Conservation (phyloP, 2,113 vertebrate genomes). For the Cavia porcellus region DNA sequence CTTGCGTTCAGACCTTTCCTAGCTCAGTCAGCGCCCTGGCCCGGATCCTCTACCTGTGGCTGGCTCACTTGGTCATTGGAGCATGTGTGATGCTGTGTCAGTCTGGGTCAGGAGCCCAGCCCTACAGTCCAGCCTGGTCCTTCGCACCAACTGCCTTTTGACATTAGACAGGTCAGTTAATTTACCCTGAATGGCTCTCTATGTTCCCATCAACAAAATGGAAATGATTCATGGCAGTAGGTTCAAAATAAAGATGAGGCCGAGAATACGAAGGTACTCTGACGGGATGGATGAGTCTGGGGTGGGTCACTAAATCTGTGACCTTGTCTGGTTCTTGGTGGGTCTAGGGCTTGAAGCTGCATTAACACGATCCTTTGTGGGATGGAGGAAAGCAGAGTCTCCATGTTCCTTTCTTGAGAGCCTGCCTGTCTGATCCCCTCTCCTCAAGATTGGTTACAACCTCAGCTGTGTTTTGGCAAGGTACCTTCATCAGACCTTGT, state of each 20-base stretch:
- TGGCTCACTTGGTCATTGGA: background rate
- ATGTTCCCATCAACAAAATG: background rate
- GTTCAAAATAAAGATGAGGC: background rate
- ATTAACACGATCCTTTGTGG: background rate
- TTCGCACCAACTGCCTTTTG: background rate
- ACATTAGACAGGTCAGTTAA: background rate
- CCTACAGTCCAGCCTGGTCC: background rate
- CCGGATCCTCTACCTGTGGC: background rate
- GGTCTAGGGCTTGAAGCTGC: background rate
- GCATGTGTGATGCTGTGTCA: too few species aligned
- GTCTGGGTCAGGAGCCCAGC: background rate
- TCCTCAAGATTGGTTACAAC: constrained; percentile 3
- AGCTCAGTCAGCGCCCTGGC: background rate
- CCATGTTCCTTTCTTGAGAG: background rate
- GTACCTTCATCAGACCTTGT: background rate
- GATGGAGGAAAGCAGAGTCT: background rate
- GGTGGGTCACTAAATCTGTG: background rate
- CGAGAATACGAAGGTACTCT: background rate
- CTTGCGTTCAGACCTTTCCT: background rate
- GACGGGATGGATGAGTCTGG: background rate
- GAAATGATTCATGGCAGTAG: background rate
- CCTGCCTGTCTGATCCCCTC: background rate
- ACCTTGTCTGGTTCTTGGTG: background rate
- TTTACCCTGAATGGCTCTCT: background rate
- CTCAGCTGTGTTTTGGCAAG: constrained; percentile 19